Evolutionary conservation across 2,888 invertebrate genomes (phyloP), one percentile per base, ranked within the genome.

Genomic region (Drosophila conformis): DNA sequence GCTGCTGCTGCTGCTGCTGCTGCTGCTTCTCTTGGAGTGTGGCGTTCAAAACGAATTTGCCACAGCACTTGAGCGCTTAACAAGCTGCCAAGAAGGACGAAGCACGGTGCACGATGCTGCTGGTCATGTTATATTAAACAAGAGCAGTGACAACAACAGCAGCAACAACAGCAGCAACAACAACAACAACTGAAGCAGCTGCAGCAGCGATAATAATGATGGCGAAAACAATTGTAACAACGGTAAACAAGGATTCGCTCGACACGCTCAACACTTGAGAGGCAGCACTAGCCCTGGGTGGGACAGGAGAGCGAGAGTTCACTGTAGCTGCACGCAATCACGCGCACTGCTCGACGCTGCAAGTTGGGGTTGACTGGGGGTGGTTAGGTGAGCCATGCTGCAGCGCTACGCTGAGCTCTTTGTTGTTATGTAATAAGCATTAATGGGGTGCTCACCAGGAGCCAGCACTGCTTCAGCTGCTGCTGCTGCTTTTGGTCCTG

Each of bases 31-130:
- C 8, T 8, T 46, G 46, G 46, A 27, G 88, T 87, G 88, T 82
- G 88, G 88, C 81, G 87, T 76, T 90, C 90, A 89, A 87, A 87
- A 87, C 87, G 87, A 90, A 87, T 87, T 87, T 87, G 90, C 87
- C 89, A 90, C 87, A 87, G 89, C 87, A 90, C 87, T 87, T 87
- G 87, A 89, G 87, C 89, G 87, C 87, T 87, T 85, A 87, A 87
- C 90, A 87, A 78, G 87, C 83, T 76, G 73, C 81, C 76, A 72
- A 72, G 69, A 53, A 72, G 75, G 70, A 85, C 67, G 67, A 54
- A 63, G 66, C 60, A 65, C 64, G 61, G 68, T 67, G 63, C 61
- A 65, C 63, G 56, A 72, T 64, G 82, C 68, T 74, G 87, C 74
- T 82, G 89, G 76, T 69, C 74, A 75, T 82, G 75, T 75, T 73